Evolutionary conservation across 2,797 vertebrate genomes (phyloP).

Genomic region (Scleropages formosus): DNA sequence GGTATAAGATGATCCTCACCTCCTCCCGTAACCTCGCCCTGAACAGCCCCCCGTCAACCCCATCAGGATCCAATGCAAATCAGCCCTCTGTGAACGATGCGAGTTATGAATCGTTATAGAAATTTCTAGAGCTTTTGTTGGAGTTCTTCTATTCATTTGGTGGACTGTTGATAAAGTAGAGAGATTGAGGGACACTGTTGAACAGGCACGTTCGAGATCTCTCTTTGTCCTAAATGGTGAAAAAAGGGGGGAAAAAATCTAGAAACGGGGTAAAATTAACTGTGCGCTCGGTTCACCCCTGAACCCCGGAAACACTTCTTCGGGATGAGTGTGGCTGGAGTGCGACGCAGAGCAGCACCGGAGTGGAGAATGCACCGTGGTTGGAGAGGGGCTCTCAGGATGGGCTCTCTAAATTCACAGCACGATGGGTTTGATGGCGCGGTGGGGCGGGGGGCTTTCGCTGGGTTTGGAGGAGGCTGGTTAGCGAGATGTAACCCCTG

Average conservation of each 20-base stretch:
- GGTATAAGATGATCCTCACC: conserved; percentile 18
- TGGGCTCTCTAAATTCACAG: neutral
- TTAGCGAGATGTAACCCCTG: conserved; percentile 18
- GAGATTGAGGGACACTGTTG: neutral
- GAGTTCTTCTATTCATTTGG: neutral
- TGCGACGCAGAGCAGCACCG: conserved; percentile 7
- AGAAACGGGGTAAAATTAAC: neutral
- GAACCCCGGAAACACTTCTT: conserved; percentile 17
- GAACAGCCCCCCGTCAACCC: conserved; percentile 6
- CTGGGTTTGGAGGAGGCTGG: neutral
- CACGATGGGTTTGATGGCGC: neutral
- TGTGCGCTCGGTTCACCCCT: neutral
- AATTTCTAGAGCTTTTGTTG: neutral
- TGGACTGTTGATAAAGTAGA: neutral
- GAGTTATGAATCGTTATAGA: neutral
- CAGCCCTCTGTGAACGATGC: neutral
- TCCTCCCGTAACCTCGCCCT: neutral
- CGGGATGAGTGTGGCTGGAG: conserved; percentile 2
- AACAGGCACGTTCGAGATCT: neutral
- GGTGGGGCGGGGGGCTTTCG: neutral
- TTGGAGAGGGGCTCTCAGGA: neutral
- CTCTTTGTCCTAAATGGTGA: too few species aligned
- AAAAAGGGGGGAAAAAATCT: too few species aligned
- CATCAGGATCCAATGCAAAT: conserved; percentile 18
- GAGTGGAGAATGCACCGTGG: neutral